Evolutionary conservation across 2,888 invertebrate species (phyloP).

Genomic region (Pasiphila rectangulata): DNA sequence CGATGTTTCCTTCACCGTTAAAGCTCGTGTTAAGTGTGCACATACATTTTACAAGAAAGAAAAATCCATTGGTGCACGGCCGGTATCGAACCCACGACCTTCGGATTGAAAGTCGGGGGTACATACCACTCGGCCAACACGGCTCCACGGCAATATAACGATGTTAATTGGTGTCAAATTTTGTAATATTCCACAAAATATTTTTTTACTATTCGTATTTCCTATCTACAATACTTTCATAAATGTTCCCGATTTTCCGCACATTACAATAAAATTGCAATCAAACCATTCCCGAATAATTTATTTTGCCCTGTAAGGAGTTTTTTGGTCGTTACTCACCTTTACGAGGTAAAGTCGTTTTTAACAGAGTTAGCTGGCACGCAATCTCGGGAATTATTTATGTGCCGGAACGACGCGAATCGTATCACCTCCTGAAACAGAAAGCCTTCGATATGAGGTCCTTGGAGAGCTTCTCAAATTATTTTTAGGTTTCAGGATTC

Average conservation of each 20-base stretch:
- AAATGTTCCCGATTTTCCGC: not conserved
- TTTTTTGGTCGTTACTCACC: slow-evolving; percentile 55
- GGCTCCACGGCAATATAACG: too few relatives aligned
- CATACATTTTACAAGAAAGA: too few relatives aligned
- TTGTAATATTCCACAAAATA: too few relatives aligned
- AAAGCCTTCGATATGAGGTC: not conserved
- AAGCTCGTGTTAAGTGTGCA: too few relatives aligned
- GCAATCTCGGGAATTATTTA: slow-evolving; percentile 71
- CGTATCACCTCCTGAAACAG: slow-evolving; percentile 35
- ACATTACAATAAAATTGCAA: slow-evolving; percentile 46
- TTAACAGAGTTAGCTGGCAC: slow-evolving; percentile 66
- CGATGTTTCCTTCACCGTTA: too few relatives aligned
- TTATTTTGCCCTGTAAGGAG: slow-evolving; percentile 53
- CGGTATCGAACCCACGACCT: too few relatives aligned
- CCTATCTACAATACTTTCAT: not conserved
- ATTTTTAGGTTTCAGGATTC: too few relatives aligned
- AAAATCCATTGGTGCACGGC: too few relatives aligned
- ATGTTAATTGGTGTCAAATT: too few relatives aligned
- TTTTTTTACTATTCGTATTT: too few relatives aligned
- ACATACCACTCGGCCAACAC: too few relatives aligned
- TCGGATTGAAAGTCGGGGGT: too few relatives aligned
- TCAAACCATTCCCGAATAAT: slow-evolving; percentile 54
- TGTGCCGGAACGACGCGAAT: slow-evolving; percentile 43
- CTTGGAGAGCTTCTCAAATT: slow-evolving; percentile 1
- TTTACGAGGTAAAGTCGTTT: slow-evolving; percentile 68